Percentiles rank a stretch among this genome's conserved stretches.
Evolutionary conservation across 1,140 invertebrate species (phyloP).

Genomic region (Riptortus pedestris): DNA sequence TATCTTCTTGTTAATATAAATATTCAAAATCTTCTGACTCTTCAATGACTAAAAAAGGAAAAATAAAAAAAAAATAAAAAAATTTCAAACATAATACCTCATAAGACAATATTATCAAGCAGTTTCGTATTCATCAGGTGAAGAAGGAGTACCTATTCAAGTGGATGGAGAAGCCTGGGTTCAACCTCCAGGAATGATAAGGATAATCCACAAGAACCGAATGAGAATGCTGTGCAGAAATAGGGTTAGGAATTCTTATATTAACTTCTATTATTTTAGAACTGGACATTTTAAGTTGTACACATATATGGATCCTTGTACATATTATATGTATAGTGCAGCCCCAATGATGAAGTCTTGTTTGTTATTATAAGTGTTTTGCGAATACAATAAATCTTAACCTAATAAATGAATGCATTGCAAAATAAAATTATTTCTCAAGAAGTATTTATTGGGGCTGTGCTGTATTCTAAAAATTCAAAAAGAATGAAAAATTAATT

Average conservation of each 20-base stretch:
- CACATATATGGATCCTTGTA: not conserved
- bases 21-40: no score
- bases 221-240: constrained; percentile 92
- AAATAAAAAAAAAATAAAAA: no score
- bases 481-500: not conserved
- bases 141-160: constrained; percentile 80
- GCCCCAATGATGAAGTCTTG: not conserved
- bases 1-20: no score
- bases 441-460: not conserved
- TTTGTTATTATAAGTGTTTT: no score
- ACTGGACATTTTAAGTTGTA: not conserved
- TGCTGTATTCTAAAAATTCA: not conserved
- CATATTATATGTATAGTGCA: not conserved
- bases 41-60: no score
- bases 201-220: constrained; percentile 91
- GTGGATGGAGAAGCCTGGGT: constrained; percentile 97
- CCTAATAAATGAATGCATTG: no score
- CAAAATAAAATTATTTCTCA: no score
- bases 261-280: no score
- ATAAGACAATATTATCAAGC: no score
- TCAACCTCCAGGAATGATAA: constrained; percentile 90
- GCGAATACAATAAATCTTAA: no score
- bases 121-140: constrained; percentile 45
- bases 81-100: no score
- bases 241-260: constrained; percentile 44